These are phyloP conservation scores for Dasysyrphus albostriatus DNA, from an alignment of 2,888 invertebrate species.

Conservation along the genomic window DNA sequence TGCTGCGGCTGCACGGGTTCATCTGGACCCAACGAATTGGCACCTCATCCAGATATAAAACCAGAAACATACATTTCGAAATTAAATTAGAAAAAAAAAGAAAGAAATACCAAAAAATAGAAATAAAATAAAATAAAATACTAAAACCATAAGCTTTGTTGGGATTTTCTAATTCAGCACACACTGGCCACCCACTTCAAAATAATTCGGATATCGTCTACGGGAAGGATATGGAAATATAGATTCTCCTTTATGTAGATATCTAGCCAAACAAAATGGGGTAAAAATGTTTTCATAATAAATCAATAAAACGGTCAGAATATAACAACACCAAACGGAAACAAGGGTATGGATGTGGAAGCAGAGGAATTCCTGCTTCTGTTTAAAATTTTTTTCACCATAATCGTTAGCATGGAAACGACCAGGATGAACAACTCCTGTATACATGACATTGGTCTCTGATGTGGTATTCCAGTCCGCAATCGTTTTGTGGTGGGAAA, in stretches of 20 bases:
- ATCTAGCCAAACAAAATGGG: constrained; percentile 20
- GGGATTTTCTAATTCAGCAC: constrained; percentile 48
- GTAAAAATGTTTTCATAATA: constrained; percentile 39
- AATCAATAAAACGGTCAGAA: constrained; percentile 55
- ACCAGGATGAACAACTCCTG: background rate
- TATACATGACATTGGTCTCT: constrained; percentile 44
- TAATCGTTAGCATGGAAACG: background rate
- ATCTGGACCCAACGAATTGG: constrained; percentile 15
- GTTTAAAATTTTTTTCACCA: constrained; percentile 3
- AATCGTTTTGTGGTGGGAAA: constrained; percentile 53
- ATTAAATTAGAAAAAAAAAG: constrained; percentile 40
- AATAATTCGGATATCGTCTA: background rate
- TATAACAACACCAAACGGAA: background rate
- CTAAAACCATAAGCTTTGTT: constrained; percentile 36
- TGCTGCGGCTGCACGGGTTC: background rate
- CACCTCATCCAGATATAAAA: constrained; percentile 23
- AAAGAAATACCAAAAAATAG: constrained; percentile 11
- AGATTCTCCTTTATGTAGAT: background rate
- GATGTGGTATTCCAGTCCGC: constrained; percentile 48
- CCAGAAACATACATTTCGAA: constrained; percentile 44
- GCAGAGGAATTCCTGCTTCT: constrained; percentile 31
- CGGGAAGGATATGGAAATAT: constrained; percentile 17
- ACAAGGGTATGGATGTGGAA: background rate
- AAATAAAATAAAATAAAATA: constrained; percentile 18
- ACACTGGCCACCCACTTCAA: constrained; percentile 19